Evolutionary conservation across 2,888 invertebrate species (phyloP), one percentile per base, ranked within the genome.

Genomic region (Eulithis testata): DNA sequence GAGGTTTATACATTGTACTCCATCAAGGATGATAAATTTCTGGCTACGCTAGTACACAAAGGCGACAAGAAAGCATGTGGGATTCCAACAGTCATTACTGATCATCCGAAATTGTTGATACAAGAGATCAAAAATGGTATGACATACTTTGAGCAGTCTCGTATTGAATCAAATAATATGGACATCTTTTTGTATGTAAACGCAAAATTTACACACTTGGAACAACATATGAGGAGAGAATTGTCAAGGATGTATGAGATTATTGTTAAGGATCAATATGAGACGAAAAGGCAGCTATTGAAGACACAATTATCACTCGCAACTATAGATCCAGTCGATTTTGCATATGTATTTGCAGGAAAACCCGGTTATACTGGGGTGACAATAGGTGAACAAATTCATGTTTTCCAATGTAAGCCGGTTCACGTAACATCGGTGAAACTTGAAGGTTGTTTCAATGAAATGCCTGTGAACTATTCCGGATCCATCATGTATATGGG

Each of bases 171-270:
- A 0, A 58, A 58, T 11, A 58, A 58, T 40, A 58, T 49, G 49
- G 58, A 50, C 11, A 50, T 58, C 12, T 58, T 58, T 40, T 14
- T 58, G 11, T 50, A 58, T 11, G 58, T 58, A 5, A 58, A 58
- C 21, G 49, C 50, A 11, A 58, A 58, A 5, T 58, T 58, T 9
- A 58, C 58, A 11, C 58, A 58, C 14, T 2, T 58, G 12, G 58
- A 58, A 58, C 58, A 58, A 21, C 58, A 58, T n/a, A 58, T 58
- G 58, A 12, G 58, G 2, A 31, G 58, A 7, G 58, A 58, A 3
- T 7, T 58, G 5, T 58, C 49, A 0, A 58, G 49, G 7, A 58
- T 58, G 58, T 58, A 58, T 58, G 58, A 58, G 6, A 58, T 49
- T 0, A 58, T 58, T 2, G 40, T 49, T 0, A 58, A 58, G 40